Percentiles rank a stretch among this genome's conserved stretches.
Conservation (phyloP, 2,113 vertebrate species). For the Crotalus horridus region DNA sequence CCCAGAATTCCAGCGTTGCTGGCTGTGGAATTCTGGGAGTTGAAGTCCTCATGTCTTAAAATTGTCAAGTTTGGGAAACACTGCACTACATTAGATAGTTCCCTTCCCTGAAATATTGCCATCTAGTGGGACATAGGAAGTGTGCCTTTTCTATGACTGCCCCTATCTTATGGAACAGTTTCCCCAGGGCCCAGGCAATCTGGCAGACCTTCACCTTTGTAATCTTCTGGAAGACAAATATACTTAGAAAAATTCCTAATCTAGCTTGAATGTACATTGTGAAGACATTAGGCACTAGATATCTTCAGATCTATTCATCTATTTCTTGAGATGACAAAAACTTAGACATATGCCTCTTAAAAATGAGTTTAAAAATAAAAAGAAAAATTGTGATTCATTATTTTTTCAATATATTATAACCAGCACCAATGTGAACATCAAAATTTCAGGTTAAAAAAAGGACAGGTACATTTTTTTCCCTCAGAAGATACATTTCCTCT, state of each 20-base stretch:
- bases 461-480: background rate
- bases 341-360: background rate
- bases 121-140: background rate
- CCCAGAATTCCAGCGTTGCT: too few relatives aligned
- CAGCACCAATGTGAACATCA: background rate
- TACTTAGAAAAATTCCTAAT: background rate
- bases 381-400: background rate
- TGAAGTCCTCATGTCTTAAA: too few relatives aligned
- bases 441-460: background rate
- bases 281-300: background rate
- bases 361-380: background rate
- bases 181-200: background rate
- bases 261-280: background rate
- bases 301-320: background rate
- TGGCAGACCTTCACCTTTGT: background rate
- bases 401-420: background rate
- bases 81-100: background rate
- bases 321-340: background rate
- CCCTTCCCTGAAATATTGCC: background rate
- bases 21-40: too few relatives aligned
- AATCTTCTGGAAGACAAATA: background rate
- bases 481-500: background rate
- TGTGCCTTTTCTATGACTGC: background rate
- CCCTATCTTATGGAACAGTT: background rate
- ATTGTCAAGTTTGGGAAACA: too few relatives aligned